Conservation (phyloP, 2,797 vertebrate genomes). For the Anguilla obscura region DNA sequence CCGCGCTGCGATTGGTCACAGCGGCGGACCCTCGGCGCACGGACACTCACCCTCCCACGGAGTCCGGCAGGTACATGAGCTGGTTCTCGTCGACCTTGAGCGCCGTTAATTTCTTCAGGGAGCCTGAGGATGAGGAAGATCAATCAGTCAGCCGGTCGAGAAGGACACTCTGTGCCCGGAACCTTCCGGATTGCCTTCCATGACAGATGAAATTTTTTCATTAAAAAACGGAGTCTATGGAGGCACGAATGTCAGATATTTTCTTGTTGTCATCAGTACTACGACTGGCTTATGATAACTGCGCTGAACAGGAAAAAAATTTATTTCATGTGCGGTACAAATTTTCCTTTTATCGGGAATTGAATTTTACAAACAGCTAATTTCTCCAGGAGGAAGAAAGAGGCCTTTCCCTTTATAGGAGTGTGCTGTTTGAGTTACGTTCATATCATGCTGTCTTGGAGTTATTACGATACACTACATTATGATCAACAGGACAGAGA, state of each 20-base stretch:
- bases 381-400: not conserved
- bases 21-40: not conserved
- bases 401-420: not conserved
- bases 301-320: not conserved
- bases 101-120: constrained; percentile 89
- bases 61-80: constrained; percentile 91
- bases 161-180: not conserved
- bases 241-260: not conserved
- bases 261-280: constrained; percentile 43
- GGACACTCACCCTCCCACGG: constrained; percentile 87
- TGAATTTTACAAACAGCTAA: not conserved
- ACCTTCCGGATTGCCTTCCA: not conserved
- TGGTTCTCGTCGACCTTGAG: constrained; percentile 99
- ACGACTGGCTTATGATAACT: constrained; percentile 24
- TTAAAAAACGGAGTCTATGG: not conserved
- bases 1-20: not conserved
- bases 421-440: not conserved
- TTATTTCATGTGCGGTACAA: not conserved
- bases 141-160: constrained; percentile 8
- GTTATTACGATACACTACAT: not conserved
- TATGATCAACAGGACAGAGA: not conserved
- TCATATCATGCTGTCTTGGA: not conserved
- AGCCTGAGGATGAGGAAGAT: constrained; percentile 72
- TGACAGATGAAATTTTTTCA: not conserved
- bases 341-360: not conserved